Conservation (phyloP, 2,797 vertebrate genomes). For the Oreonectes daqikongensis region DNA sequence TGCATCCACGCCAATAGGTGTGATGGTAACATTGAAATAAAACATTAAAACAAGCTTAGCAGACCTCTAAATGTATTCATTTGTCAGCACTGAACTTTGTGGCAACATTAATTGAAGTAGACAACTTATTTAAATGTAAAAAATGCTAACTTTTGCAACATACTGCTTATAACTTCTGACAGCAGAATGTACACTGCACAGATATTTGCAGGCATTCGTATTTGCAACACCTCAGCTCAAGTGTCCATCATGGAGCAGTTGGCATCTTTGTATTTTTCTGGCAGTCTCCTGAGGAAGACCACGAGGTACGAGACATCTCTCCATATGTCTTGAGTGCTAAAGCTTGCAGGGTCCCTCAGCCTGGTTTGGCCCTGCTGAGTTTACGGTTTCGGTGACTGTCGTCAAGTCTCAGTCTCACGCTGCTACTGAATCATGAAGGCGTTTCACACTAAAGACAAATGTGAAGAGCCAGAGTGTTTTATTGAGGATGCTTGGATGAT, state of each 20-base stretch:
- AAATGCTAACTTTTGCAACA: background rate
- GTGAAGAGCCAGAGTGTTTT: slow-evolving; percentile 1
- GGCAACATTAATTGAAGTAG: background rate
- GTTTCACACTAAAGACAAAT: slow-evolving; percentile 21
- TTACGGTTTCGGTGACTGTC: slow-evolving; percentile 31
- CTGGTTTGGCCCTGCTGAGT: slow-evolving; percentile 33
- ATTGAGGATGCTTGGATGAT: slow-evolving; percentile 20
- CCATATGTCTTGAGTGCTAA: slow-evolving; percentile 57
- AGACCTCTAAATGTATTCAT: background rate
- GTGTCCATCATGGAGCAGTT: slow-evolving; percentile 34
- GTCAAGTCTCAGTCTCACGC: slow-evolving; percentile 34
- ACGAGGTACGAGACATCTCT: slow-evolving; percentile 45
- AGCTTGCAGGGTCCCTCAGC: slow-evolving; percentile 31
- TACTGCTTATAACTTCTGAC: background rate
- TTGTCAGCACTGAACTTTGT: background rate
- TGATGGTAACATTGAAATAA: background rate
- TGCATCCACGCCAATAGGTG: background rate
- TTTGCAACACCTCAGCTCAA: slow-evolving; percentile 32
- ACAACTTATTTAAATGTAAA: background rate
- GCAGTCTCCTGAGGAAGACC: slow-evolving; percentile 44
- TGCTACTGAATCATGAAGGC: slow-evolving; percentile 32
- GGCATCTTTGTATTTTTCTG: slow-evolving; percentile 48
- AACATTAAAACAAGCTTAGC: background rate
- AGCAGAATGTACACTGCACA: background rate
- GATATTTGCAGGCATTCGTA: slow-evolving; percentile 4